Conservation (phyloP, 2,113 vertebrate species). For the Glaucidium brasilianum region DNA sequence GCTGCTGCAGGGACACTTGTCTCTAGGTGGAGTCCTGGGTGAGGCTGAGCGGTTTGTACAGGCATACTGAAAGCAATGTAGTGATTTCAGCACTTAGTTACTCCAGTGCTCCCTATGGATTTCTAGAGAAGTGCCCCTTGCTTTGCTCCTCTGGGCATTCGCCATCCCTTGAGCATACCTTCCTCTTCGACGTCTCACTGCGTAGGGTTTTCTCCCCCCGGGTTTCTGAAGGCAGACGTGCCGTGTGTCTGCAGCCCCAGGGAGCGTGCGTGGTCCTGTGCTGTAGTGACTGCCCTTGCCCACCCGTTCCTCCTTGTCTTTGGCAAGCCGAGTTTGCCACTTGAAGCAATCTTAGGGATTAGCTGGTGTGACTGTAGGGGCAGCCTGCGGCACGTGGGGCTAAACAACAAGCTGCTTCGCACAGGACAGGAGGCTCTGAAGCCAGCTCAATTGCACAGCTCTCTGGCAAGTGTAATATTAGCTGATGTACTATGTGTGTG, state of each 20-base stretch:
- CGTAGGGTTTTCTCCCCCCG: not conserved
- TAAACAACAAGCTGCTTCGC: not conserved
- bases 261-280: not conserved
- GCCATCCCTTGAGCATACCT: fast-evolving
- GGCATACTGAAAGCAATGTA: not conserved
- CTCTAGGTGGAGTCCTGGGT: not conserved
- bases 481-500: not conserved
- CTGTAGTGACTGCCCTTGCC: not conserved
- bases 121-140: not conserved
- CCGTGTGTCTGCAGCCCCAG: fast-evolving
- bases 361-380: not conserved
- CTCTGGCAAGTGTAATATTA: not conserved
- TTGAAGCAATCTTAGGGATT: fast-evolving
- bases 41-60: not conserved
- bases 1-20: not conserved
- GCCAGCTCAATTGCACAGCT: not conserved
- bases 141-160: not conserved
- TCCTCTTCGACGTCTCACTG: not conserved
- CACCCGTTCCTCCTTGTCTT: not conserved
- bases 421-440: not conserved
- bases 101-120: not conserved
- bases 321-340: not conserved
- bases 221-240: fast-evolving
- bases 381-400: not conserved
- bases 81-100: not conserved